Evolutionary conservation across 2,888 invertebrate species (phyloP).

Genomic region (Drosophila percnosoma): DNA sequence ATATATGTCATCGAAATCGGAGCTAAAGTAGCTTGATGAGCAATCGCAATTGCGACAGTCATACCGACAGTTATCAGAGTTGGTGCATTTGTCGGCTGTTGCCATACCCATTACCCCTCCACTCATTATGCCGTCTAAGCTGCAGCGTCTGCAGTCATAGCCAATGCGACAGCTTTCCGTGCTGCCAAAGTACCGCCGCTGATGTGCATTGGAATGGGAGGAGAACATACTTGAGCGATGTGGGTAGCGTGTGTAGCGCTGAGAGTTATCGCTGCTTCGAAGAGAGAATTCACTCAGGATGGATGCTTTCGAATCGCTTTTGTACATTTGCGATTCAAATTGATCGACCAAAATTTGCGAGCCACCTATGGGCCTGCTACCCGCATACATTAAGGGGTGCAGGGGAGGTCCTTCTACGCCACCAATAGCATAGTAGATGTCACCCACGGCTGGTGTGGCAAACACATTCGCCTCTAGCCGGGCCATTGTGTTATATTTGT

Average conservation of each 20-base stretch:
- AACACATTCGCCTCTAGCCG: constrained; percentile 76
- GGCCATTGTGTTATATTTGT: constrained; percentile 83
- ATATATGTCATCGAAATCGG: constrained; percentile 84
- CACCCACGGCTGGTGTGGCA: constrained; percentile 56
- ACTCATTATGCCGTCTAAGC: constrained; percentile 80
- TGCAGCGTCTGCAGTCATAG: constrained; percentile 84
- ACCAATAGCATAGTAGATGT: constrained; percentile 73
- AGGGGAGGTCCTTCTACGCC: constrained; percentile 47
- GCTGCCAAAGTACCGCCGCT: constrained; percentile 84
- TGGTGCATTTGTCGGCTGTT: constrained; percentile 82
- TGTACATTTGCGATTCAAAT: constrained; percentile 83
- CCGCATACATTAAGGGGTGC: constrained; percentile 80
- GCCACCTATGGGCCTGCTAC: constrained; percentile 81
- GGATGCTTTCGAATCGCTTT: constrained; percentile 84
- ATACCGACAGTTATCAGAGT: constrained; percentile 84
- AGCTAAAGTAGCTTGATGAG: constrained; percentile 85
- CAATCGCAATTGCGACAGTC: constrained; percentile 85
- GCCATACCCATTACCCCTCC: not conserved
- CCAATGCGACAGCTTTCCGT: constrained; percentile 84
- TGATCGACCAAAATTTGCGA: constrained; percentile 82
- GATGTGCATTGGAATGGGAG: constrained; percentile 71
- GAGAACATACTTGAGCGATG: constrained; percentile 80
- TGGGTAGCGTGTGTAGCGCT: constrained; percentile 67
- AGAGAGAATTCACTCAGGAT: constrained; percentile 84
- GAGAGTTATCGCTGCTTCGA: constrained; percentile 83